These are phyloP conservation scores for Philopedon plagiatum DNA, from an alignment of 2,888 invertebrate species.

Conservation along the genomic window DNA sequence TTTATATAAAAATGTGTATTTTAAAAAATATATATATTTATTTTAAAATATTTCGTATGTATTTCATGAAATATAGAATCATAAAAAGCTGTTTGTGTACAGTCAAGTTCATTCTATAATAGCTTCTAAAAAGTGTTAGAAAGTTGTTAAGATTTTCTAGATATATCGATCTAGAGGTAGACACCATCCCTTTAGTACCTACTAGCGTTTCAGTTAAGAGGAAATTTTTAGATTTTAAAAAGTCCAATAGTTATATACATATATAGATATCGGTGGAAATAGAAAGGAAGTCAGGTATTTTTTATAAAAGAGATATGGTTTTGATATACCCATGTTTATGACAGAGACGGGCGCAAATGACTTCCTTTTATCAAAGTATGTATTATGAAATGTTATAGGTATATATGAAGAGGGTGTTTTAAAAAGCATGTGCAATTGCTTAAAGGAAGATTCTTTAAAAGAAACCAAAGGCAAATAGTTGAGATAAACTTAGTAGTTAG, in stretches of 20 bases:
- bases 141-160: not conserved
- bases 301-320: slow-evolving; percentile 17
- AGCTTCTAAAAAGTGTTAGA: slow-evolving; percentile 30
- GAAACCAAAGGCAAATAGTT: not conserved
- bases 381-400: not conserved
- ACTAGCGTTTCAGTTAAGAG: too few relatives aligned
- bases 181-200: not conserved
- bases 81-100: slow-evolving; percentile 35
- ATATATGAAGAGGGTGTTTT: not conserved
- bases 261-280: not conserved
- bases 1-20: too few relatives aligned
- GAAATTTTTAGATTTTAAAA: too few relatives aligned
- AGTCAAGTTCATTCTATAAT: slow-evolving; percentile 51
- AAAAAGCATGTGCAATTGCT: too few relatives aligned
- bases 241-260: not conserved
- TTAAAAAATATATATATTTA: too few relatives aligned
- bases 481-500: too few relatives aligned
- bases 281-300: slow-evolving; percentile 8
- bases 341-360: not conserved
- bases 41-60: too few relatives aligned
- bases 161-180: not conserved
- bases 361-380: not conserved
- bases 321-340: slow-evolving; percentile 9
- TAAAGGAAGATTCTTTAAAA: too few relatives aligned
- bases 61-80: too few relatives aligned